A percentile compares a stretch with the other conserved stretches of the same genome.
Evolutionary conservation across 2,888 invertebrate species (phyloP).

Genomic region (Polydrusus cervinus): DNA sequence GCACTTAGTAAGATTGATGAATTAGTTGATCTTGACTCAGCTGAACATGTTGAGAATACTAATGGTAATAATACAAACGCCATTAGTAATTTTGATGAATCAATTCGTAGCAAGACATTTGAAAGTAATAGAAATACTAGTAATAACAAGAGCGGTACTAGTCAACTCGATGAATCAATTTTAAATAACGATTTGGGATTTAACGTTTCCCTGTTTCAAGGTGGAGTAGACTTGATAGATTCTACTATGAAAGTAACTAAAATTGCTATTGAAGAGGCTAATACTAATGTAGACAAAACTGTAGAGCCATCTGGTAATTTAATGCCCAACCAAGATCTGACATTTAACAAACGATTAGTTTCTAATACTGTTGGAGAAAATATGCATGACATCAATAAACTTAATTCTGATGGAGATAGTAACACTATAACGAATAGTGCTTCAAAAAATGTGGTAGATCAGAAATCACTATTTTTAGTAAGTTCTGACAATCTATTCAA

Average conservation of each 20-base stretch:
- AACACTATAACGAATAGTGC: neutral
- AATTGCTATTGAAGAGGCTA: neutral
- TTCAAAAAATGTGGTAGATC: neutral
- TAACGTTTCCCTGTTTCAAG: too few relatives aligned
- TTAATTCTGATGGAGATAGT: neutral
- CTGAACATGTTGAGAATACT: neutral
- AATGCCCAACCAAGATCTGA: neutral
- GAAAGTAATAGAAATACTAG: neutral
- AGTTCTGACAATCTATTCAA: neutral
- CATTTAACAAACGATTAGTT: neutral
- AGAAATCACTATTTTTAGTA: neutral
- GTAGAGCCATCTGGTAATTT: neutral
- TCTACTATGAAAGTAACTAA: neutral
- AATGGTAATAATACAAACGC: neutral
- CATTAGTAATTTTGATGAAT: too few relatives aligned
- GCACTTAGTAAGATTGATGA: neutral
- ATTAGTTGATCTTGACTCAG: neutral
- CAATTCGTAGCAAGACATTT: neutral
- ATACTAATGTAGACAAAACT: neutral
- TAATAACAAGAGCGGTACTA: too few relatives aligned
- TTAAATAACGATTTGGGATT: conserved; percentile 4
- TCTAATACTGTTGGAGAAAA: neutral
- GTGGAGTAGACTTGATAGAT: too few relatives aligned
- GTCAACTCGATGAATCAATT: too few relatives aligned
- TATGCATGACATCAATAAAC: neutral